These are phyloP conservation scores for Anagrus nilaparvatae DNA, from an alignment of 1,140 invertebrate species.

Conservation along the genomic window DNA sequence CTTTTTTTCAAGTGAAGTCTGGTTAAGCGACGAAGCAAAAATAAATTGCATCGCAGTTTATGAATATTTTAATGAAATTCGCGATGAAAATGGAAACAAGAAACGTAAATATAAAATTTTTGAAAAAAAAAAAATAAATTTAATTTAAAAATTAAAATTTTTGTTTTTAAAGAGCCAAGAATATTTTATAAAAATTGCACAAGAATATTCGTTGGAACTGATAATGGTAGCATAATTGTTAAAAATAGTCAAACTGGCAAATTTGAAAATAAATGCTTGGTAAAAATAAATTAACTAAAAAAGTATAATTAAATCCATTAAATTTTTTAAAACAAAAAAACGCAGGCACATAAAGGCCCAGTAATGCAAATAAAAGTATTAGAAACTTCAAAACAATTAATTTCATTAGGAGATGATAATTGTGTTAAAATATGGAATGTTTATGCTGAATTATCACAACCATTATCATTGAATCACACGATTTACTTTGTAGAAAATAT, in stretches of 20 bases:
- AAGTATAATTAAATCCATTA: too few species aligned
- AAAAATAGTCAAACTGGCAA: conserved; percentile 19
- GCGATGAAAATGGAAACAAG: neutral
- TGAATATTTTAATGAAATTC: conserved; percentile 21
- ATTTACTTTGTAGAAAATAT: conserved; percentile 18
- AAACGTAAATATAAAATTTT: conserved; percentile 6
- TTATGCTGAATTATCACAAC: conserved; percentile 12
- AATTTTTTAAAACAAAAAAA: conserved; percentile 1
- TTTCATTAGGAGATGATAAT: conserved; percentile 19
- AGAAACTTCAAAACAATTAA: conserved; percentile 1
- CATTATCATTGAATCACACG: conserved; percentile 14
- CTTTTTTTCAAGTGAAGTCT: conserved; percentile 18
- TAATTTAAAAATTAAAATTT: neutral
- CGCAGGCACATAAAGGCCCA: conserved; percentile 9
- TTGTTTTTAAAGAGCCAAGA: conserved; percentile 8
- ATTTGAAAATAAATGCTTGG: conserved; percentile 10
- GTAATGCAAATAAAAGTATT: conserved; percentile 11
- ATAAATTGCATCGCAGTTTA: conserved; percentile 21
- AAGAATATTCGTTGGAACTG: conserved; percentile 20
- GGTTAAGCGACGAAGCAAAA: conserved; percentile 10
- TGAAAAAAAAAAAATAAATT: neutral
- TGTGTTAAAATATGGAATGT: conserved; percentile 22
- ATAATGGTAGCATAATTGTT: conserved; percentile 16
- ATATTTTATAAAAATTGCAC: conserved; percentile 15
- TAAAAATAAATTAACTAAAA: too few species aligned